Evolutionary conservation across 2,888 invertebrate species (phyloP), one percentile per base, ranked within the genome.

Genomic region (Lacanobia wlatinum): DNA sequence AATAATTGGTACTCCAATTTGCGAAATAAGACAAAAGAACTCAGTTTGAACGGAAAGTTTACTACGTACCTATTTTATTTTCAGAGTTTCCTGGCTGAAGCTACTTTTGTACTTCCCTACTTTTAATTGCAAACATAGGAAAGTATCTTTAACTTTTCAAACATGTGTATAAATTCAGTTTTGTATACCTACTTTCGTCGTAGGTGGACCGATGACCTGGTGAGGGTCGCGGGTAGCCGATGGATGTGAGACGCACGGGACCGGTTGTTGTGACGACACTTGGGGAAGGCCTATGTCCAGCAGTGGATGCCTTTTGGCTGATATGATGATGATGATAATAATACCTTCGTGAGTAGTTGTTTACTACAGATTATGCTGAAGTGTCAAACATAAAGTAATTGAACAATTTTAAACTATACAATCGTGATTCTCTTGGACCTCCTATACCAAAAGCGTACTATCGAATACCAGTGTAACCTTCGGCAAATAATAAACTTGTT

Each of bases 1-100:
- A 61, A 46, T 79, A 73, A 64, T 80, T 64, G 18, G 55, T 28
- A 60, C 38, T 53, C 61, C 64, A 80, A 65, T 74, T 65, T 74
- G 34, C 8, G n/a, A 62, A 65, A 61, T 58, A 16, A 65, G 56
- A 65, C 56, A 73, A 74, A 65, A 48, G 21, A 65, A 3, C 8
- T 56, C 23, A 38, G 52, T 73, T 55, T 9, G 9, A 52, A 59
- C n/a, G 52, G 40, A 1, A 64, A 43, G 2, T 21, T n/a, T 18
- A 43, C 16, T 23, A 18, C 6, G 21, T 2, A 23, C 0, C 23
- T 14, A 5, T 34, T 38, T 48, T 5, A 46, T 50, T 58, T 73
- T 43, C 21, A 7, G 43, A 38, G 46, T 38, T 67, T 14, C 2
- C 10, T 34, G 6, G 34, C 34, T n/a, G 60, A 59, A 43, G 16